Evolutionary conservation across 1,140 invertebrate genomes (phyloP), one percentile per base, ranked within the genome.

Genomic region (Protaetia brevitarsis): DNA sequence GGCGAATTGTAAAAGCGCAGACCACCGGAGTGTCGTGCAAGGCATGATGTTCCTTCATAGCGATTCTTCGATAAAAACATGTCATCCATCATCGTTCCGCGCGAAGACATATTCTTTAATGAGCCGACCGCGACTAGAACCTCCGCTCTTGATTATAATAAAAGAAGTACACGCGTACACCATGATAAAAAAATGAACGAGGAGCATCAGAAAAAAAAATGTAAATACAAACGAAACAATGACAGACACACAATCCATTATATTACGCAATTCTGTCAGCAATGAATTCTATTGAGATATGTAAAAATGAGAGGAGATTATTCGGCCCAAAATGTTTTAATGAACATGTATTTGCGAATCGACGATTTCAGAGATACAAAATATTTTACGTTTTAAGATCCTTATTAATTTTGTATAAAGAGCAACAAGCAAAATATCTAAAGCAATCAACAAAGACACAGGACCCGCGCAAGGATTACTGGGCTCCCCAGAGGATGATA

Each of bases 21-120:
- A 68, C 67, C 67, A 68, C 67, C 67, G 58, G 29, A 36, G 30
- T 41, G 37, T 26, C 28, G 51, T 57, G 57, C 66, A 58, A 67
- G 66, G 23, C 26, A 34, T 23, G 61, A 41, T 67, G 66, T 67
- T 34, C 45, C 62, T 67, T 57, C 45, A 64, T 45, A 62, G 29
- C 59, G 67, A 67, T 69, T 69, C 71, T 64, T 60, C 68, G 73
- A 74, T 74, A 74, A 73, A 65, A 66, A 66, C 63, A 62, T 66
- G 63, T 71, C 69, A 74, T 74, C 73, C 62, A 74, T 74, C 73
- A 74, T 73, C 69, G 67, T 73, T 65, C 56, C 56, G 68, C 28
- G 66, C 68, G 70, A 66, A 66, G 68, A 70, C 72, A 72, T 69
- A 31, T 68, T 72, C 72, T 69, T 74, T 74, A 74, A 71, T 72